Conservation (phyloP, 2,113 vertebrate species). For the Entelurus aequoreus region DNA sequence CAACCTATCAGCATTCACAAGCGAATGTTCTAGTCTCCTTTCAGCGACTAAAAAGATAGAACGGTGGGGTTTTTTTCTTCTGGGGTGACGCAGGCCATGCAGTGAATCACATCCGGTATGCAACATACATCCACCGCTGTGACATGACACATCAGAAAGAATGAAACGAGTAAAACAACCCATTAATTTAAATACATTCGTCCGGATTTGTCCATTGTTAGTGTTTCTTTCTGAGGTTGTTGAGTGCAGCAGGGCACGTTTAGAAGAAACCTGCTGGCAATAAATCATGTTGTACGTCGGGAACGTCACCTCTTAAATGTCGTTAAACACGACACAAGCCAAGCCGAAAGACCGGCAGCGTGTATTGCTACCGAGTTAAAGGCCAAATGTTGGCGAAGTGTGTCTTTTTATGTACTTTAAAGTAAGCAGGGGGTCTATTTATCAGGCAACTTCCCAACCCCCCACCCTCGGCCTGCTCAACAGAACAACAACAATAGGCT, state of each 20-base stretch:
- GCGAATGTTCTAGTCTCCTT: too few species aligned
- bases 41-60: not conserved
- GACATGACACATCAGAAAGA: constrained; percentile 24
- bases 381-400: not conserved
- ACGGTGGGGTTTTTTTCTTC: constrained; percentile 10
- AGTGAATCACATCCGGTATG: constrained; percentile 66
- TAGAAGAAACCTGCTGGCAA: constrained; percentile 55
- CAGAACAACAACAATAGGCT: constrained; percentile 67
- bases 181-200: too few species aligned
- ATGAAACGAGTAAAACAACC: not conserved
- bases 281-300: constrained; percentile 47
- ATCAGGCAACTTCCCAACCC: constrained; percentile 64
- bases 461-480: constrained; percentile 60
- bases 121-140: constrained; percentile 52
- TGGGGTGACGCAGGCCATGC: constrained; percentile 25
- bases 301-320: constrained; percentile 40
- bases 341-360: too few species aligned
- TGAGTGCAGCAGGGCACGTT: constrained; percentile 17
- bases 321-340: constrained; percentile 6
- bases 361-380: not conserved
- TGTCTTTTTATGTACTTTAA: constrained; percentile 1
- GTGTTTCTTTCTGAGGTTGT: too few species aligned
- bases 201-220: too few species aligned
- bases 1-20: not conserved
- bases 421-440: constrained; percentile 41